A percentile compares a stretch with the other conserved stretches of the same genome.
phyloP scores from a whole-genome alignment of 1,140 invertebrate species.

The Achatina immaculata region DNA sequence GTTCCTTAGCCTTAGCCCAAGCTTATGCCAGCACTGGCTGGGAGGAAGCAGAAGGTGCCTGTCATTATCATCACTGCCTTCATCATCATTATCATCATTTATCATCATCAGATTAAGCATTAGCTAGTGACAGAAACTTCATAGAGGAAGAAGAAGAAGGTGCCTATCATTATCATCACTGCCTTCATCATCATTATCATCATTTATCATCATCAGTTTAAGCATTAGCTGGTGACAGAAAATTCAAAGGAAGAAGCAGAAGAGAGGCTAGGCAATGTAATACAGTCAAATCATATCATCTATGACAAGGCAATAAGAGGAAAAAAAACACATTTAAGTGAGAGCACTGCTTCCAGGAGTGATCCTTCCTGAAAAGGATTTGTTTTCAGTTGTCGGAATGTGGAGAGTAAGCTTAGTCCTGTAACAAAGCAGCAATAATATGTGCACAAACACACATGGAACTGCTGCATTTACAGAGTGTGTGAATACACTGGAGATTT shows the following conservation, averaged over 20 bases:
- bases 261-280: slow-evolving; percentile 10
- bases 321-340: not conserved
- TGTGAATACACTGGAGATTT: no score
- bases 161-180: slow-evolving; percentile 37
- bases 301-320: not conserved
- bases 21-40: slow-evolving; percentile 62
- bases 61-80: not conserved
- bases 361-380: no score
- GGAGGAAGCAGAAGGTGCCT: slow-evolving; percentile 66
- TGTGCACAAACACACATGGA: no score
- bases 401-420: no score
- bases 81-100: not conserved
- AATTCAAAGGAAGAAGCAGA: slow-evolving; percentile 57
- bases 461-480: no score
- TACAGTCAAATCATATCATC: not conserved
- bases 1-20: slow-evolving; percentile 57
- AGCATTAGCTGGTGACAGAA: not conserved
- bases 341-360: not conserved
- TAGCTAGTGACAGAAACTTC: not conserved
- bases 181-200: not conserved
- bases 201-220: not conserved
- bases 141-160: slow-evolving; percentile 62
- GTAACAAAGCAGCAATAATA: no score
- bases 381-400: no score
- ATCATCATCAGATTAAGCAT: not conserved